Percentiles rank a stretch among this genome's conserved stretches.
phyloP scores from a whole-genome alignment of 2,888 invertebrate species.

The Cosmorhoe ocellata region DNA sequence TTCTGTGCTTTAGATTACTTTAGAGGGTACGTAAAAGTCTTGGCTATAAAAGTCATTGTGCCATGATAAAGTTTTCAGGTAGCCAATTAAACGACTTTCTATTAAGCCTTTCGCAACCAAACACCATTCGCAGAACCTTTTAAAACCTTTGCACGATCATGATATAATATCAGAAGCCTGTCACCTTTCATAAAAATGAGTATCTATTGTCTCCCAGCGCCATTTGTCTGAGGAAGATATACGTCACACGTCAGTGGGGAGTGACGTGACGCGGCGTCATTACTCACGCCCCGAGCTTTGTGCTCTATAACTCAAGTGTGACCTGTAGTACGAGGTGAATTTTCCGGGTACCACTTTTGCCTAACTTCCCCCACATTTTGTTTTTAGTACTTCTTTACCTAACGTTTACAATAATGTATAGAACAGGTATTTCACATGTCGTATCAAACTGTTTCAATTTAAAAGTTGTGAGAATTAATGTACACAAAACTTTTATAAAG shows the following conservation, averaged over 20 bases:
- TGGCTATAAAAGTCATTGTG: too few species aligned
- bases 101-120: not conserved
- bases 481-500: too few species aligned
- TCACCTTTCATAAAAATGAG: conserved; percentile 31
- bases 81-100: too few species aligned
- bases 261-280: conserved; percentile 53
- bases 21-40: too few species aligned
- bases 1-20: too few species aligned
- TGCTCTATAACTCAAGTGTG: conserved; percentile 45
- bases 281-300: conserved; percentile 50
- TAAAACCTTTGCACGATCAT: not conserved
- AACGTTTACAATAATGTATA: not conserved
- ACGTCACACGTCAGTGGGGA: conserved; percentile 35
- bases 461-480: too few species aligned
- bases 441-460: too few species aligned
- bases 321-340: conserved; percentile 32
- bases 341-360: conserved; percentile 22
- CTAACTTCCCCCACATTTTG: conserved; percentile 8
- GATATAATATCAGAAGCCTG: conserved; percentile 22
- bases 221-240: conserved; percentile 34
- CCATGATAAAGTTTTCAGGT: too few species aligned
- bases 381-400: not conserved
- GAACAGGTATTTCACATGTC: too few species aligned
- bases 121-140: not conserved
- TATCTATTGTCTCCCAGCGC: conserved; percentile 32